A percentile compares a stretch with the other conserved stretches of the same genome.
Conservation (phyloP, 1,140 invertebrate genomes). For the Condylostylus longicornis region DNA sequence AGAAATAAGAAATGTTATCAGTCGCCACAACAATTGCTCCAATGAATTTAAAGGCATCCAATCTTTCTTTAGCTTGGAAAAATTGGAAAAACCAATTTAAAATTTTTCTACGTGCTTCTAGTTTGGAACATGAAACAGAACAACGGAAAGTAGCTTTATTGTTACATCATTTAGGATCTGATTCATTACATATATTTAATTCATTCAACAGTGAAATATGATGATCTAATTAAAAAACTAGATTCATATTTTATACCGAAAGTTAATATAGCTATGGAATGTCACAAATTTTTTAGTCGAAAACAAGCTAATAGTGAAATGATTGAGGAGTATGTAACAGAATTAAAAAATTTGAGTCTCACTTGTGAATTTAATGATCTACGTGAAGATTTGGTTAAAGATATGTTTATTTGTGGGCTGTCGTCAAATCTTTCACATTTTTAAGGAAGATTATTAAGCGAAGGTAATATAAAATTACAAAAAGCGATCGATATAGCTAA, state of each 20-base stretch:
- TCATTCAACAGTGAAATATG: slow-evolving; percentile 9
- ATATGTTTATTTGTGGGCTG: too few species aligned
- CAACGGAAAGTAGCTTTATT: slow-evolving; percentile 14
- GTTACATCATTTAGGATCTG: slow-evolving; percentile 12
- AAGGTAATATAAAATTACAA: too few species aligned
- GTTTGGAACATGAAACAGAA: slow-evolving; percentile 7
- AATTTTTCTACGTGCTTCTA: slow-evolving; percentile 12
- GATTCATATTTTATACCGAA: slow-evolving; percentile 12
- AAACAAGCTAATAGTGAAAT: slow-evolving; percentile 11
- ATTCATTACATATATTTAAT: slow-evolving; percentile 12
- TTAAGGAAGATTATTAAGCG: too few species aligned
- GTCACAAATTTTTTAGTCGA: slow-evolving; percentile 15
- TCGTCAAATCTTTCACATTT: too few species aligned
- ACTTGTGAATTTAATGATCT: slow-evolving; percentile 13
- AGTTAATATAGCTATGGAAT: slow-evolving; percentile 14
- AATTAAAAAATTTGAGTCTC: slow-evolving; percentile 11
- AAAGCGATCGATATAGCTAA: too few species aligned
- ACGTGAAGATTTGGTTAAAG: slow-evolving; percentile 10
- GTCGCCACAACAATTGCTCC: slow-evolving; percentile 1
- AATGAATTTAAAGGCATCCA: slow-evolving; percentile 9
- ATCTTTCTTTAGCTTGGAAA: slow-evolving; percentile 8
- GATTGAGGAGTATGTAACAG: slow-evolving; percentile 13
- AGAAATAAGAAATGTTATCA: too few species aligned
- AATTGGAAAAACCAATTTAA: slow-evolving; percentile 11
- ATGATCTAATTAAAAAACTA: slow-evolving; percentile 9